A percentile compares a stretch with the other conserved stretches of the same genome.
Conservation (phyloP, 2,888 invertebrate genomes). For the Ligdia adustata region DNA sequence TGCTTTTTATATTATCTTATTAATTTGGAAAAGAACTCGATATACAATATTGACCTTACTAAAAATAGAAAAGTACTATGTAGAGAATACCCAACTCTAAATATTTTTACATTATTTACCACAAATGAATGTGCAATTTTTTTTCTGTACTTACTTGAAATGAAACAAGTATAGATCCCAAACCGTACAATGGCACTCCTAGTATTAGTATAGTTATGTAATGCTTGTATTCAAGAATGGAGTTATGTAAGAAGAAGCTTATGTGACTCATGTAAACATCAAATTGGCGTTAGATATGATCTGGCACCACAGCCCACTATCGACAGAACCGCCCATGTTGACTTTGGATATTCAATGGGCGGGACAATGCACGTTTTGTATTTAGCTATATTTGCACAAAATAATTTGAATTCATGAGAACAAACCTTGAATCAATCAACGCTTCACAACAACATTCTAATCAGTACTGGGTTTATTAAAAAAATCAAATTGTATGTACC, state of each 20-base stretch:
- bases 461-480: slow-evolving; percentile 13
- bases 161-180: too few relatives aligned
- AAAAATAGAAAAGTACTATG: too few relatives aligned
- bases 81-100: too few relatives aligned
- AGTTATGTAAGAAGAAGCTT: slow-evolving; percentile 5
- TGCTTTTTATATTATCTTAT: too few relatives aligned
- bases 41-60: too few relatives aligned
- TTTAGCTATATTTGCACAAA: slow-evolving; percentile 45
- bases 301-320: slow-evolving; percentile 6
- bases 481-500: too few relatives aligned
- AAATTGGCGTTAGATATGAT: slow-evolving; percentile 21
- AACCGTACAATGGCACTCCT: slow-evolving; percentile 4
- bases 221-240: neutral
- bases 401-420: slow-evolving; percentile 37
- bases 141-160: too few relatives aligned
- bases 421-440: slow-evolving; percentile 14
- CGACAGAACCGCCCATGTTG: slow-evolving; percentile 36
- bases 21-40: too few relatives aligned
- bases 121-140: too few relatives aligned
- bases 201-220: neutral
- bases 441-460: neutral
- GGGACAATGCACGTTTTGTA: slow-evolving; percentile 41
- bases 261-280: slow-evolving; percentile 12
- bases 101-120: too few relatives aligned
- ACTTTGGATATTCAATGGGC: slow-evolving; percentile 45